These are phyloP conservation scores for Taenaris catops DNA, from an alignment of 2,888 invertebrate genomes.

Conservation along the genomic window DNA sequence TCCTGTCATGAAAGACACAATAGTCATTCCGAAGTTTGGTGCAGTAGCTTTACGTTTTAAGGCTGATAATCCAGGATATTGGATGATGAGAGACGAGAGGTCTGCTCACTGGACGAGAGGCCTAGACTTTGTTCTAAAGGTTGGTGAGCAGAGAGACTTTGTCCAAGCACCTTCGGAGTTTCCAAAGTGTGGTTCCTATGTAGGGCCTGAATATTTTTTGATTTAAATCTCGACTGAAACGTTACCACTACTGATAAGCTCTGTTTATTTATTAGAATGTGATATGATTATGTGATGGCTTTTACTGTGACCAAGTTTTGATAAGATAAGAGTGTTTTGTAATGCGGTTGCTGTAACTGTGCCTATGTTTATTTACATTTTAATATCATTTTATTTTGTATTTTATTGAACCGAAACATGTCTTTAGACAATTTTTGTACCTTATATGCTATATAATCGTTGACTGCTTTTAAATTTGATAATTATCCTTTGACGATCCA, in stretches of 20 bases:
- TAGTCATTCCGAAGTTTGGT: constrained; percentile 85
- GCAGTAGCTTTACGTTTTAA: constrained; percentile 85
- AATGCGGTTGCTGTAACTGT: no score
- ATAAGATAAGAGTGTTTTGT: constrained; percentile 1
- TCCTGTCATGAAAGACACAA: constrained; percentile 86
- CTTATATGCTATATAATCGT: no score
- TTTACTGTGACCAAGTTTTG: constrained; percentile 2
- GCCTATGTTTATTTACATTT: no score
- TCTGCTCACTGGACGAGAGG: constrained; percentile 87
- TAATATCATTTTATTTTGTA: no score
- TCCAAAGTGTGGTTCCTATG: constrained; percentile 88
- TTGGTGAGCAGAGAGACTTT: constrained; percentile 83
- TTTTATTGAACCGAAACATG: no score
- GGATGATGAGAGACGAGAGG: constrained; percentile 89
- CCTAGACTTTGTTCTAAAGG: constrained; percentile 86
- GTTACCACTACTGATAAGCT: constrained; percentile 13
- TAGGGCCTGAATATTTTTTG: constrained; percentile 87
- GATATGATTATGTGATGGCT: constrained; percentile 18
- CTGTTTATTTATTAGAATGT: constrained; percentile 26
- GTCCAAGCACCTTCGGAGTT: constrained; percentile 84
- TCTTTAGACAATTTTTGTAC: no score
- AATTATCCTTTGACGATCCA: no score
- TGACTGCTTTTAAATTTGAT: no score
- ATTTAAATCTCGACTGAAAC: constrained; percentile 42
- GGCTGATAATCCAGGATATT: constrained; percentile 89